Conservation (phyloP, 2,888 invertebrate genomes). For the Tuberolachnus salignus region DNA sequence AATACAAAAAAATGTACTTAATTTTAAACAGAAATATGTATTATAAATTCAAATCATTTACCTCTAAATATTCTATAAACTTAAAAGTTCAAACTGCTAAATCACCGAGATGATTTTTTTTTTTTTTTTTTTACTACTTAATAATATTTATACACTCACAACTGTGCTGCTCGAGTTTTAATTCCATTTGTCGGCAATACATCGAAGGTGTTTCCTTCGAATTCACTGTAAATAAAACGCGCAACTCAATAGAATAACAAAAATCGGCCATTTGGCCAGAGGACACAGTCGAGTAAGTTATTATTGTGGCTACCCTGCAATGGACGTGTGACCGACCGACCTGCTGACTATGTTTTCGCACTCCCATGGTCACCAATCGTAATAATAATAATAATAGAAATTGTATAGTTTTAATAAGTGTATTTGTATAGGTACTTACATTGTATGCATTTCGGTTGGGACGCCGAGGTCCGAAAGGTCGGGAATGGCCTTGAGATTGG, state of each 20-base stretch:
- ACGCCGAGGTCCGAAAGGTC: constrained; percentile 70
- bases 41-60: too few relatives aligned
- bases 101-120: neutral
- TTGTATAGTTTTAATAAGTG: constrained; percentile 61
- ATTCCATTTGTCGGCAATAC: constrained; percentile 71
- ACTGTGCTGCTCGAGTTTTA: constrained; percentile 74
- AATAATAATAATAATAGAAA: constrained; percentile 4
- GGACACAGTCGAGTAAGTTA: too few relatives aligned
- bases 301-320: too few relatives aligned
- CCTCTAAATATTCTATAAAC: too few relatives aligned
- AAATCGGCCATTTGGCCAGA: too few relatives aligned
- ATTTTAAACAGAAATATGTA: too few relatives aligned
- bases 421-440: constrained; percentile 65
- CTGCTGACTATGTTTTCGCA: neutral
- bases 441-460: constrained; percentile 69
- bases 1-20: too few relatives aligned
- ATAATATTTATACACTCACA: constrained; percentile 69
- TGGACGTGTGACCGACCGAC: too few relatives aligned
- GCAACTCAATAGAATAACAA: too few relatives aligned
- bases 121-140: neutral
- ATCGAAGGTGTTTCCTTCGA: constrained; percentile 75
- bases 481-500: constrained; percentile 22
- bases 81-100: too few relatives aligned
- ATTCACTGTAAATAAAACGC: constrained; percentile 66
- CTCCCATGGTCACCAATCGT: neutral